These are phyloP conservation scores for Cygnus olor DNA, from an alignment of 2,797 vertebrate genomes.

Conservation along the genomic window DNA sequence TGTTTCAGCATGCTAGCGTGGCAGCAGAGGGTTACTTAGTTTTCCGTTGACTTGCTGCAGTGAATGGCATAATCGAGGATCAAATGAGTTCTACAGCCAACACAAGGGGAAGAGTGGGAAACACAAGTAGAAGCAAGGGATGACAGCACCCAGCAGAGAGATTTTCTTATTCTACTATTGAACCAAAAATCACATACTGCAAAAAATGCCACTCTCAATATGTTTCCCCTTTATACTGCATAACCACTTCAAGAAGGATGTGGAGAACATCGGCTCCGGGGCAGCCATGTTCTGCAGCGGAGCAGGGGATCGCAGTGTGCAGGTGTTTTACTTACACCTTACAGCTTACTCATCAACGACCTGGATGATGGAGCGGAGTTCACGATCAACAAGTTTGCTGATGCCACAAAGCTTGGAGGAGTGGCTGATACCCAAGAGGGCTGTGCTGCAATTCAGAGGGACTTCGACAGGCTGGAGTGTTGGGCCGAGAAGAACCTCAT, in stretches of 20 bases:
- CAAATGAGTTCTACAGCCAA: neutral
- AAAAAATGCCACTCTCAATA: neutral
- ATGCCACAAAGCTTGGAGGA: too few relatives aligned
- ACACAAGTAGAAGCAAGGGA: neutral
- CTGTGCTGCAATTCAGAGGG: too few relatives aligned
- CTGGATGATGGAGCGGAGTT: too few relatives aligned
- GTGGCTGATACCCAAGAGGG: too few relatives aligned
- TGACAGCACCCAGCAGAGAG: neutral
- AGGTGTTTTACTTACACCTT: too few relatives aligned
- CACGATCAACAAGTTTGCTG: too few relatives aligned
- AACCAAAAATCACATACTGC: neutral
- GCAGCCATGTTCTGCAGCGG: too few relatives aligned
- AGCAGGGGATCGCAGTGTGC: too few relatives aligned
- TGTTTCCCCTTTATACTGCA: neutral
- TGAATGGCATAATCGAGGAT: neutral
- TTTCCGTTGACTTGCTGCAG: neutral
- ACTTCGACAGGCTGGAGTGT: too few relatives aligned
- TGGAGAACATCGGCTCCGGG: neutral
- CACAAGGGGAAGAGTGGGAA: neutral
- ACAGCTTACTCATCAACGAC: too few relatives aligned
- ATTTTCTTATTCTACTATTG: neutral
- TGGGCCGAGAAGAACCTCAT: too few relatives aligned
- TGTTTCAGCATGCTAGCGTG: neutral
- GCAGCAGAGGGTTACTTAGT: neutral
- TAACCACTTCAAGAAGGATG: neutral